Evolutionary conservation across 2,888 invertebrate genomes (phyloP).

Genomic region (Nesidiocoris tenuis): DNA sequence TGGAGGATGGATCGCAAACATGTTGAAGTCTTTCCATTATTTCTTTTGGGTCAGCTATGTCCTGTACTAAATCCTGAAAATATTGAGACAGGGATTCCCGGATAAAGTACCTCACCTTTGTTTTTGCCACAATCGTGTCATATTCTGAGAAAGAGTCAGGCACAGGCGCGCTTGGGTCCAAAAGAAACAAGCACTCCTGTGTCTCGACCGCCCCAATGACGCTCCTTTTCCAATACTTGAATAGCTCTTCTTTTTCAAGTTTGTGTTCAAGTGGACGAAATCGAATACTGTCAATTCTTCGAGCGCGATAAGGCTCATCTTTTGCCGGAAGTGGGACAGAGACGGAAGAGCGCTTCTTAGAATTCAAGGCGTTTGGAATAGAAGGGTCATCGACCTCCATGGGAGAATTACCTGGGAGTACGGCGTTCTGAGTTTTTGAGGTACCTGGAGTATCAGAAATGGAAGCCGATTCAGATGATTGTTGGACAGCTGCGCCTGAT

Average conservation of each 20-base stretch:
- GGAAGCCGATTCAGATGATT: neutral
- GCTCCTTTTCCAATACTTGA: neutral
- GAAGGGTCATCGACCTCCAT: neutral
- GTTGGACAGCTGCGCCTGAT: neutral
- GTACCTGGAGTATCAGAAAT: neutral
- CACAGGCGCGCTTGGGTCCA: neutral
- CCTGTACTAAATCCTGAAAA: constrained; percentile 1
- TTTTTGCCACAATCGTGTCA: neutral
- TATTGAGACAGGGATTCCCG: neutral
- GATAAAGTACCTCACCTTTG: neutral
- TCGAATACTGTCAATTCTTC: neutral
- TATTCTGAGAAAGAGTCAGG: neutral
- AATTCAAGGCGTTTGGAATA: neutral
- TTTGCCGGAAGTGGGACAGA: neutral
- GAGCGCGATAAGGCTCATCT: neutral
- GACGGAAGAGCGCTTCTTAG: too few relatives aligned
- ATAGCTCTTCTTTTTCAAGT: neutral
- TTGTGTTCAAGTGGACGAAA: neutral
- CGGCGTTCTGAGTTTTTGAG: too few relatives aligned
- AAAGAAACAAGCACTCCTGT: neutral
- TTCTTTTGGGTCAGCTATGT: neutral
- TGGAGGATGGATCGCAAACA: constrained; percentile 11
- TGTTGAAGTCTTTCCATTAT: constrained; percentile 4
- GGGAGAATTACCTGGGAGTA: too few relatives aligned
- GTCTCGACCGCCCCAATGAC: neutral